Evolutionary conservation across 1,140 invertebrate species (phyloP).

Genomic region (Aphelenchoides besseyi): DNA sequence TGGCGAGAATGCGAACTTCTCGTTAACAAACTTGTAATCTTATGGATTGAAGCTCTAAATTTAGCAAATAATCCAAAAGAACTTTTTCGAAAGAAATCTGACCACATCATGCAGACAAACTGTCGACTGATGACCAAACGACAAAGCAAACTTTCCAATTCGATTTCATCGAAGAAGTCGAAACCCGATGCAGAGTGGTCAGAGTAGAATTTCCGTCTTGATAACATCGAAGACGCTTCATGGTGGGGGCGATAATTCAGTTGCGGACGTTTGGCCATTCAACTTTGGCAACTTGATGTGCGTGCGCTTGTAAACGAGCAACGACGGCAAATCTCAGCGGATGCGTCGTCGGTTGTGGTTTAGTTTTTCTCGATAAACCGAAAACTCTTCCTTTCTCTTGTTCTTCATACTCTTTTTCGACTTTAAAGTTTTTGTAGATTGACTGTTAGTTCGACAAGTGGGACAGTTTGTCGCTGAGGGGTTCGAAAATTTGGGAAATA

Average conservation of each 20-base stretch:
- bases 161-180: too few species aligned
- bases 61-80: background rate
- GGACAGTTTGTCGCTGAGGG: too few species aligned
- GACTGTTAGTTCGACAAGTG: background rate
- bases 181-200: too few species aligned
- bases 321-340: background rate
- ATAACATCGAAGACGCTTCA: background rate
- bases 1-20: too few species aligned
- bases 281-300: constrained; percentile 1
- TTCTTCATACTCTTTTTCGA: background rate
- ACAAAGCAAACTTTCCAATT: background rate
- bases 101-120: background rate
- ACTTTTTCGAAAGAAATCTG: too few species aligned
- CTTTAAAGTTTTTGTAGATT: background rate
- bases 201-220: too few species aligned
- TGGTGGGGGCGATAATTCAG: background rate
- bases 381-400: background rate
- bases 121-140: background rate
- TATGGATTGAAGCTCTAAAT: too few species aligned
- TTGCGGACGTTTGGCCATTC: constrained; percentile 5
- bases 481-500: too few species aligned
- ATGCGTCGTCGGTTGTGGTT: background rate
- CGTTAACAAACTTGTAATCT: too few species aligned
- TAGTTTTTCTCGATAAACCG: background rate
- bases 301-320: background rate